Evolutionary conservation across 2,113 vertebrate genomes (phyloP).

Genomic region (Eretmochelys imbricata): DNA sequence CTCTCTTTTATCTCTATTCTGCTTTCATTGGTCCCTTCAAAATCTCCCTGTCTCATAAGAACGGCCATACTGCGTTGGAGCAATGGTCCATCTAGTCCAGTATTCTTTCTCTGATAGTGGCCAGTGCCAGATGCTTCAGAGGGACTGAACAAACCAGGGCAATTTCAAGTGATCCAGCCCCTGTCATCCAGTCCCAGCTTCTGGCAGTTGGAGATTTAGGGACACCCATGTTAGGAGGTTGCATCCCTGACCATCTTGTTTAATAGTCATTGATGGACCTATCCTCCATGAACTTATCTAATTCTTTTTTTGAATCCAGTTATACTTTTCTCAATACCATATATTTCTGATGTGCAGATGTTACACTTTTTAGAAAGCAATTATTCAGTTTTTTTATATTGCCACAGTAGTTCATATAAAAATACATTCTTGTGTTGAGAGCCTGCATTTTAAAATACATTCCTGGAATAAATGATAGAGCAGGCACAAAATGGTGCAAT

Average conservation of each 20-base stretch:
- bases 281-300: background rate
- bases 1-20: background rate
- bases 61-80: background rate
- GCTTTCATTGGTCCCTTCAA: background rate
- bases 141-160: background rate
- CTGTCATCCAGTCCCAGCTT: too few relatives aligned
- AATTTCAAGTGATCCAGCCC: background rate
- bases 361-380: background rate
- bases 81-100: background rate
- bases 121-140: background rate
- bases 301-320: background rate
- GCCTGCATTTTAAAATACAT: fast-evolving
- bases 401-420: background rate
- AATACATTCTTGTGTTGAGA: background rate
- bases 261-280: too few relatives aligned
- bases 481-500: background rate
- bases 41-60: background rate
- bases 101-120: background rate
- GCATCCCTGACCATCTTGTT: background rate
- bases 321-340: background rate
- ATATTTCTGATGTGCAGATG: background rate
- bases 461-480: background rate
- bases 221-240: background rate
- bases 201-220: too few relatives aligned
- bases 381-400: background rate